phyloP scores from a whole-genome alignment of 37 sponge, comb jelly and placozoan species.

The Aplysina aerophoba region DNA sequence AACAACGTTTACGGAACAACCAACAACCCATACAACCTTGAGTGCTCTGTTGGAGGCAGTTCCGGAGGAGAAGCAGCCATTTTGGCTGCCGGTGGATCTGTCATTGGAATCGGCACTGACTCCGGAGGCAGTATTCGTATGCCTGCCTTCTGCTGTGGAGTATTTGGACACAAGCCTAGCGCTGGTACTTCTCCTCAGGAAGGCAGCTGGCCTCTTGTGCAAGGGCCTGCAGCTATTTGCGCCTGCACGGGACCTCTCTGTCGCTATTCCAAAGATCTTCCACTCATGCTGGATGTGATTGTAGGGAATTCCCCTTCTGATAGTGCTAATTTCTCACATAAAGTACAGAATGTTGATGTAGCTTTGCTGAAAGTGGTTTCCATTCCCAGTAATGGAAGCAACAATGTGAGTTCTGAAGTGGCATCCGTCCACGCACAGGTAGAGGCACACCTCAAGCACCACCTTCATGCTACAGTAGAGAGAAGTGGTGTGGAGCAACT shows the following conservation, averaged over 20 bases:
- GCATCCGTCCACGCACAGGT: neutral
- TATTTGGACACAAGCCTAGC: conserved; percentile 70
- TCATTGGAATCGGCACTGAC: conserved; percentile 70
- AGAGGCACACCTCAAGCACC: neutral
- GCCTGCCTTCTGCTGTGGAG: conserved; percentile 73
- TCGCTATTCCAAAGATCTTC: conserved; percentile 61
- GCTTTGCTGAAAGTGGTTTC: conserved; percentile 29
- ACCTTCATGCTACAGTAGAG: neutral
- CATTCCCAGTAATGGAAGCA: conserved; percentile 26
- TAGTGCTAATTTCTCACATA: neutral
- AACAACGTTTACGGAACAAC: conserved; percentile 72
- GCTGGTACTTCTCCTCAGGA: conserved; percentile 45
- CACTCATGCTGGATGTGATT: conserved; percentile 52
- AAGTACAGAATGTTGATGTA: neutral
- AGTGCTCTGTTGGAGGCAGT: conserved; percentile 64
- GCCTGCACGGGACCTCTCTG: conserved; percentile 53
- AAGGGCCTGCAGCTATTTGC: conserved; percentile 6
- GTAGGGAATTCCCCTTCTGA: conserved; percentile 1
- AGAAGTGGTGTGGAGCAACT: neutral
- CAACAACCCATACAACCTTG: conserved; percentile 71
- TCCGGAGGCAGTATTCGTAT: conserved; percentile 80
- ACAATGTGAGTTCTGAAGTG: neutral
- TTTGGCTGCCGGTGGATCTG: conserved; percentile 43
- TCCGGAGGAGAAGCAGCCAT: conserved; percentile 77
- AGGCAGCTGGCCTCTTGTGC: conserved; percentile 32